Conservation (phyloP, 64 coral and sea anemone genomes). For the Montipora capricornis region DNA sequence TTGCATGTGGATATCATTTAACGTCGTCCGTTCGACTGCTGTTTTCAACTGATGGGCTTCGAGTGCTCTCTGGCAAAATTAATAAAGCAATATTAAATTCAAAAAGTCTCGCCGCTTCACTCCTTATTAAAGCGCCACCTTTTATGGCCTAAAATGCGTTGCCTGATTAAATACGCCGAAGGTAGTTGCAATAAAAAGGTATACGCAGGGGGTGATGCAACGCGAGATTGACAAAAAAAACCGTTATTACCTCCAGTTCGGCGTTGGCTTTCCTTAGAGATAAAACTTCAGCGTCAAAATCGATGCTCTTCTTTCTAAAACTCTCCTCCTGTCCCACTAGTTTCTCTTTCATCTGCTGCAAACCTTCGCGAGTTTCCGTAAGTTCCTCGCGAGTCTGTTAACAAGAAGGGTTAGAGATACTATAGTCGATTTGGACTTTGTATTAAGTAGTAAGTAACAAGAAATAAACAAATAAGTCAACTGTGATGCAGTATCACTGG, state of each 20-base stretch:
- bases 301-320: conserved; percentile 88
- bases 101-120: background rate
- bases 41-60: conserved; percentile 96
- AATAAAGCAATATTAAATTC: background rate
- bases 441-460: too few relatives aligned
- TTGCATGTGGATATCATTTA: conserved; percentile 99
- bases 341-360: conserved; percentile 94
- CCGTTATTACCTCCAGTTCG: conserved; percentile 88
- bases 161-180: background rate
- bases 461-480: too few relatives aligned
- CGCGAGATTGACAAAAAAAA: background rate
- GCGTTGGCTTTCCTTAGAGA: conserved; percentile 82
- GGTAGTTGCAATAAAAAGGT: background rate
- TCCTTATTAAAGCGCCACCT: background rate
- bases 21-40: conserved; percentile 91
- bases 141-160: background rate
- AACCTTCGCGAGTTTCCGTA: conserved; percentile 82
- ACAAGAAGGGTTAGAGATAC: background rate
- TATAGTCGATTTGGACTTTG: too few relatives aligned
- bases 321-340: conserved; percentile 86
- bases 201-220: background rate
- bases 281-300: conserved; percentile 85
- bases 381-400: conserved; percentile 88
- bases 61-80: conserved; percentile 84
- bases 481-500: too few relatives aligned